Evolutionary conservation across 2,888 invertebrate genomes (phyloP).

Genomic region (Scaptomyza caliginosa): DNA sequence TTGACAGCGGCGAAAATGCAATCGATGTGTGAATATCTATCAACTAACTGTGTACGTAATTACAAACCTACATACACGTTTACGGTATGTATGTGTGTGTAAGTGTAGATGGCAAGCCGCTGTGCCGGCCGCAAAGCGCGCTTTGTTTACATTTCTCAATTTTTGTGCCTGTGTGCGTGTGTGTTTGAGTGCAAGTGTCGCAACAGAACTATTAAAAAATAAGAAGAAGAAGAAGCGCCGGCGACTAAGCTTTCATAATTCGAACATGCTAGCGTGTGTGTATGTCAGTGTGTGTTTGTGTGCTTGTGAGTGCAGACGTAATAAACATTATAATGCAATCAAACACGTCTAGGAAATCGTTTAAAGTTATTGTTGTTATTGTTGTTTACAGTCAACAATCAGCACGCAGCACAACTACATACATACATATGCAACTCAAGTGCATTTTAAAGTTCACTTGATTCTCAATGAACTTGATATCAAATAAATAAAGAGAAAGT

Average conservation of each 20-base stretch:
- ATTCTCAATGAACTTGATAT: slow-evolving; percentile 7
- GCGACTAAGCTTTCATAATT: slow-evolving; percentile 12
- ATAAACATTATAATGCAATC: slow-evolving; percentile 4
- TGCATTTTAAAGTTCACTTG: neutral
- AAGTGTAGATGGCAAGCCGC: neutral
- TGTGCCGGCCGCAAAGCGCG: slow-evolving; percentile 14
- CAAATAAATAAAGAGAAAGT: slow-evolving; percentile 21
- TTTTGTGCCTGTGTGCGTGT: neutral
- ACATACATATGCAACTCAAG: neutral
- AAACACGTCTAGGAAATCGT: neutral
- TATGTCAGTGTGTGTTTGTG: neutral
- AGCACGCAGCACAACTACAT: neutral
- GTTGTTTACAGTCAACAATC: neutral
- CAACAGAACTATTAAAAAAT: neutral
- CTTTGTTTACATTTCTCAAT: slow-evolving; percentile 31
- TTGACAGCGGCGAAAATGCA: slow-evolving; percentile 46
- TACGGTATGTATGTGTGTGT: neutral
- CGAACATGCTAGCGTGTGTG: neutral
- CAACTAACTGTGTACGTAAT: neutral
- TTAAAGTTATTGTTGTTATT: neutral
- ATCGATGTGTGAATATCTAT: slow-evolving; percentile 16
- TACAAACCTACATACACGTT: neutral
- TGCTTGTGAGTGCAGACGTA: slow-evolving; percentile 6
- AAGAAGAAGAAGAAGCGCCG: neutral
- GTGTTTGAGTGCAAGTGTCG: neutral